Conservation (phyloP, 2,113 vertebrate genomes). For the Aythya baeri region DNA sequence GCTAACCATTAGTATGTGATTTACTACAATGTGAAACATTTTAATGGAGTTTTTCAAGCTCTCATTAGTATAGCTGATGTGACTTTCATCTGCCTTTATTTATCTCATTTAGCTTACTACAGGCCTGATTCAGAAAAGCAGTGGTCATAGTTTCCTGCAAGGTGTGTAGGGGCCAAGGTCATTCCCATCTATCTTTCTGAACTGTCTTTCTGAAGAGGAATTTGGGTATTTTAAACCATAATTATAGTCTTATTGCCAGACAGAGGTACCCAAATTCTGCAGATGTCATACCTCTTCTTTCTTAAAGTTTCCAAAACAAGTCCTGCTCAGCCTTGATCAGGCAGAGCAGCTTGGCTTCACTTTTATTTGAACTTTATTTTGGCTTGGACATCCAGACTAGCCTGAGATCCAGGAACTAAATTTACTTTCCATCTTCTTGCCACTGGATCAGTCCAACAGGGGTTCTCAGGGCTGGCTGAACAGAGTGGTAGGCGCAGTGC, state of each 20-base stretch:
- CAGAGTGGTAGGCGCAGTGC: background rate
- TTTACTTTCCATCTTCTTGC: conserved; percentile 18
- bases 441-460: background rate
- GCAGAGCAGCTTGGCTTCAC: conserved; percentile 28
- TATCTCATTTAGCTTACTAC: background rate
- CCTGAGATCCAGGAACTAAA: conserved; percentile 42
- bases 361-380: conserved; percentile 67
- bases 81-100: background rate
- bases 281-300: conserved; percentile 24
- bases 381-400: conserved; percentile 50
- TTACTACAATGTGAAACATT: background rate
- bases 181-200: background rate
- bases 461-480: background rate
- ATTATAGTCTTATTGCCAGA: background rate
- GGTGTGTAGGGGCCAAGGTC: background rate
- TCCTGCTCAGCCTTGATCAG: background rate
- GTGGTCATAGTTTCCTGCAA: background rate
- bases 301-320: background rate
- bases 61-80: background rate
- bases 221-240: background rate
- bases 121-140: background rate
- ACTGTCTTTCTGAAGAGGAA: background rate
- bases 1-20: background rate
- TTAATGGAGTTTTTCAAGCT: background rate
- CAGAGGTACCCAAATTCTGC: background rate